Evolutionary conservation across 2,113 vertebrate genomes (phyloP), one percentile per base, ranked within the genome.

Genomic region (Echinops telfairi): DNA sequence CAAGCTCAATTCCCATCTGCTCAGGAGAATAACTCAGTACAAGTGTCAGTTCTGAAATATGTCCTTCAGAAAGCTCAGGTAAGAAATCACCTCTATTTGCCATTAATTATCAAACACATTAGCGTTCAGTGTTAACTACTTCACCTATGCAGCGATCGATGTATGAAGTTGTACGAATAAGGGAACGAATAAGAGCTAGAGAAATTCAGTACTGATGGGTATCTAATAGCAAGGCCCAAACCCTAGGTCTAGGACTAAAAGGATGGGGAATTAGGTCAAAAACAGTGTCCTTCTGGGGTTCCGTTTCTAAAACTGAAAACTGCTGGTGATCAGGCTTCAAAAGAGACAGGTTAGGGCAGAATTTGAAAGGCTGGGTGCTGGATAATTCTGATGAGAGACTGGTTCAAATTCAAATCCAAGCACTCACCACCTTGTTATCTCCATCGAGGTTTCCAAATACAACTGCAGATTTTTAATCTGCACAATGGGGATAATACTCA

Each of bases 101-200:
- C 90, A 78, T 95, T 93, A 96, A 93, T 90, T 93, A 93, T 83
- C 83, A 75, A 84, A 89, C 14, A n/a, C 53, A 40, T 80, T 53
- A 92, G 60, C 85, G 27, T 92, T 86, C 91, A 95, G 76, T 40
- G 43, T 31, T 47, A 86, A 78, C 70, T 86, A 68, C 70, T 76
- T 86, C 82, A 81, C 64, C 47, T 90, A 68, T 12, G 82, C 29
- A 83, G 64, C 62, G 31, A 93, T 80, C 58, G 47, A 71, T 29
- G 33, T 40, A 57, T 12, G 70, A 33, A 89, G 19, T 19, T 36
- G 58, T 33, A 57, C 19, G 57, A 71, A 3, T 53, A 12, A 89
- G 16, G 79, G 29, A 80, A 87, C 68, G n/a, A n/a, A n/a, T n/a
- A n/a, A 90, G 16, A 86, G 47, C 38, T 17, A 31, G 29, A 47